Evolutionary conservation across 2,797 vertebrate species (phyloP).

Genomic region (Clarias laeviceps): DNA sequence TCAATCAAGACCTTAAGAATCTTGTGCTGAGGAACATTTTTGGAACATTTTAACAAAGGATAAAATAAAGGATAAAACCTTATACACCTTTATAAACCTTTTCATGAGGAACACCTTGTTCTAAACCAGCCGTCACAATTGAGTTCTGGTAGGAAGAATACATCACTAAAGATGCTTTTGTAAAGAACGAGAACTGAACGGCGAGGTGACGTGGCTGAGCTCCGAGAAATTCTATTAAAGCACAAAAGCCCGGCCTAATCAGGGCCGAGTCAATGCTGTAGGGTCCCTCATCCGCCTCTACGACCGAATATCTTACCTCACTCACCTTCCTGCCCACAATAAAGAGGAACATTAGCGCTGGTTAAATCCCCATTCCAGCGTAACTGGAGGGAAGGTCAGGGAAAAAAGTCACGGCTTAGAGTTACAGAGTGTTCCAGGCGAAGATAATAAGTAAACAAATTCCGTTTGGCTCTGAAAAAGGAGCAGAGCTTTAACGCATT

Average conservation of each 20-base stretch:
- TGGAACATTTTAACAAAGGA: background rate
- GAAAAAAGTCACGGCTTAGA: conserved; percentile 12
- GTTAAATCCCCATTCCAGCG: conserved; percentile 36
- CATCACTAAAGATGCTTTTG: conserved; percentile 17
- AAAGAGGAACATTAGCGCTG: conserved; percentile 39
- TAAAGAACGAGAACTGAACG: conserved; percentile 37
- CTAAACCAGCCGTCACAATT: background rate
- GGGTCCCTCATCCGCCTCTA: conserved; percentile 22
- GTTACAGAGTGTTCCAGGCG: conserved; percentile 18
- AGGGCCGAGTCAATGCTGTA: conserved; percentile 38
- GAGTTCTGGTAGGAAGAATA: background rate
- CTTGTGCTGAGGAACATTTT: background rate
- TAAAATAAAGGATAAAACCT: background rate
- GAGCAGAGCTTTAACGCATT: background rate
- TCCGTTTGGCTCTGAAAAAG: background rate
- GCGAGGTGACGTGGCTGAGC: background rate
- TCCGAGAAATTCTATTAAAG: conserved; percentile 25
- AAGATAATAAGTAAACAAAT: conserved; percentile 30
- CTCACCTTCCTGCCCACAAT: conserved; percentile 26
- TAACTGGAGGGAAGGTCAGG: conserved; percentile 15
- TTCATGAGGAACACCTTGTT: background rate
- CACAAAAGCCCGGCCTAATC: conserved; percentile 33
- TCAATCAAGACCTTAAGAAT: background rate
- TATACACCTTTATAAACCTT: background rate
- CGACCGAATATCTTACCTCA: conserved; percentile 20